Evolutionary conservation across 2,888 invertebrate species (phyloP), one percentile per base, ranked within the genome.

Genomic region (Drosophila putrida): DNA sequence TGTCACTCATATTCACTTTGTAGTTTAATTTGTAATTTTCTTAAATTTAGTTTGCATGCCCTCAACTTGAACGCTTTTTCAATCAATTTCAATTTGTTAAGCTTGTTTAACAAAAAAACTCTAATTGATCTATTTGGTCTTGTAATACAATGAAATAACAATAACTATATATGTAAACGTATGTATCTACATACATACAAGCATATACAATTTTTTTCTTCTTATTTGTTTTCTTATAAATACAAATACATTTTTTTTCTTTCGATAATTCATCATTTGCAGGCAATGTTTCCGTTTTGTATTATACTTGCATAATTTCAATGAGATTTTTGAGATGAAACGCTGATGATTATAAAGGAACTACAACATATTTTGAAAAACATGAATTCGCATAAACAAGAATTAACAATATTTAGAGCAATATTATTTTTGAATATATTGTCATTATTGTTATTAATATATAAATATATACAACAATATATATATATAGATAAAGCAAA

Each of bases 281-380:
- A n/a, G 44, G 20, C n/a, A 51, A 55, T 51, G 11, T 49, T 57
- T 70, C n/a, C 65, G 36, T 47, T 31, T 31, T 69, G 25, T 54
- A 50, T 39, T 50, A 38, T 65, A 49, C 28, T 60, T 60, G 47
- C 27, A 59, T 64, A 28, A 31, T 55, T 54, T 38, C 28, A 59
- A 67, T 46, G 13, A 55, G 50, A 51, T 46, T 63, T 35, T 66
- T 65, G 47, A 71, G 65, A 74, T 43, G 38, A 62, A 72, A 70
- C 71, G 31, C 6, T 20, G 9, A 31, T 9, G 57, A 46, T 57
- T 61, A 73, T 78, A 82, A 76, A 81, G 71, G 80, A 90, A 90
- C 85, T 90, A 89, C 90, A 90, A 90, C 90, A 90, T 90, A 90
- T 90, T 83, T 90, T 90, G 90, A 90, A 90, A 90, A 90, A 91